Conservation (phyloP, 1,140 invertebrate species). For the Neomicropteryx cornuta region DNA sequence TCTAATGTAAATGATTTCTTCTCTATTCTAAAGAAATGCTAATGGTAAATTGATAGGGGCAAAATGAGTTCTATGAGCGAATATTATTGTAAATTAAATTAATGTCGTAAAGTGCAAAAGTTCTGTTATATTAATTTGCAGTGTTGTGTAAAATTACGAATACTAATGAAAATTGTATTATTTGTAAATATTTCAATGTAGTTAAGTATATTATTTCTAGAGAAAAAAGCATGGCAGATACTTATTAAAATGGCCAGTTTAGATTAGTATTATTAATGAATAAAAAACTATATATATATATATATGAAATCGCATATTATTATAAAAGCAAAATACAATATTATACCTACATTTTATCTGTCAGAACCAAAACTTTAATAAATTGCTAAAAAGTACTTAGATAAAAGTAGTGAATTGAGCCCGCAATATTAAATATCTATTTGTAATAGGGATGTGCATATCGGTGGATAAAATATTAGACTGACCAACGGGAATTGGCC, state of each 20-base stretch:
- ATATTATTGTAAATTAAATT: constrained; percentile 32
- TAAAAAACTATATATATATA: constrained; percentile 30
- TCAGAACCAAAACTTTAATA: constrained; percentile 18
- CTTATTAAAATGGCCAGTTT: constrained; percentile 46
- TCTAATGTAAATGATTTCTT: no score
- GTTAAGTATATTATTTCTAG: constrained; percentile 44
- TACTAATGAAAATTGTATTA: constrained; percentile 41
- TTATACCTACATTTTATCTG: constrained; percentile 17
- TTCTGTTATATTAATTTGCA: constrained; percentile 44
- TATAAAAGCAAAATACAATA: constrained; percentile 18
- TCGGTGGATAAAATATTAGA: constrained; percentile 5
- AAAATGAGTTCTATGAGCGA: no score
- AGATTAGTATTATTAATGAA: constrained; percentile 45
- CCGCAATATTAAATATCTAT: no score
- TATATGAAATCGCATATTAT: constrained; percentile 44
- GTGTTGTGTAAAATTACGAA: constrained; percentile 39
- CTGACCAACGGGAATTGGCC: constrained; percentile 12
- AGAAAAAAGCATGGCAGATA: constrained; percentile 42
- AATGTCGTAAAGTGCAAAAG: constrained; percentile 42
- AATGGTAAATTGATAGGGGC: no score
- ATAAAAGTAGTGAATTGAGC: no score
- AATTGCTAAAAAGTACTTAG: constrained; percentile 15
- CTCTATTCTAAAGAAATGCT: no score
- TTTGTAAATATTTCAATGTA: constrained; percentile 41
- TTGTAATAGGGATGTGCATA: no score